Base-by-base conservation (phyloP, 2,113 vertebrate genomes). In the Pteruthius melanotis region DNA sequence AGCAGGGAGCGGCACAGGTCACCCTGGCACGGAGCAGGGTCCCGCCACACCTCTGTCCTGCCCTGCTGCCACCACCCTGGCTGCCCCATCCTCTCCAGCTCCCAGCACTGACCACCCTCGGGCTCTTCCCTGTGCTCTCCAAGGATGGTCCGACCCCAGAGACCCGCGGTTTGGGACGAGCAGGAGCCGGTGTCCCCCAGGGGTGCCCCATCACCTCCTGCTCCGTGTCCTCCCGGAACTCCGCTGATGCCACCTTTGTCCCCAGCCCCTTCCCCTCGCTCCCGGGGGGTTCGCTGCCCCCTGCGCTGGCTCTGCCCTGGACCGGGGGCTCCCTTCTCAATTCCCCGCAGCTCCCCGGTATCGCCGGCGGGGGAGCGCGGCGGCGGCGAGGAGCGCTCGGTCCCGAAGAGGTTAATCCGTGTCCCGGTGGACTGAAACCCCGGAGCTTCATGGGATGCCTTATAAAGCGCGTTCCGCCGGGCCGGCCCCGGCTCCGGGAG, bases 391-490 rank as follows among this genome's bases (percentile, higher is more conserved):
- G 12, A 52, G 37, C 28, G 19, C 70, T 70, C 92, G 60, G 94
- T 90, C 5, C 66, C 56, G 95, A 97, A 96, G 89, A 74, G 96
- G 96, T 97, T 97, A 97, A 97, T 5, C 45, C 40, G 47, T 11
- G 49, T 59, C 87, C 83, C 82, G 86, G 72, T 45, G 89, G 84
- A 93, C 78, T 82, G 87, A 89, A 77, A 94, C 23, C 96, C 89
- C 81, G 59, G 94, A 92, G 96, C 84, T 83, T 94, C 91, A 87
- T 87, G 96, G 96, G 96, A 94, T 86, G 94, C 96, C 93, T 60
- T 96, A 97, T 97, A 96, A 95, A 97, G 95, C 21, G 49, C 85
- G 22, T 21, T 83, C 78, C 90, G 80, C 66, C 83, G 70, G n/a
- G 52, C 40, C 56, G 56, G 80, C 65, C 9, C 22, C 86, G 39